phyloP scores from a whole-genome alignment of 2,797 vertebrate genomes.

The Microchirus variegatus region DNA sequence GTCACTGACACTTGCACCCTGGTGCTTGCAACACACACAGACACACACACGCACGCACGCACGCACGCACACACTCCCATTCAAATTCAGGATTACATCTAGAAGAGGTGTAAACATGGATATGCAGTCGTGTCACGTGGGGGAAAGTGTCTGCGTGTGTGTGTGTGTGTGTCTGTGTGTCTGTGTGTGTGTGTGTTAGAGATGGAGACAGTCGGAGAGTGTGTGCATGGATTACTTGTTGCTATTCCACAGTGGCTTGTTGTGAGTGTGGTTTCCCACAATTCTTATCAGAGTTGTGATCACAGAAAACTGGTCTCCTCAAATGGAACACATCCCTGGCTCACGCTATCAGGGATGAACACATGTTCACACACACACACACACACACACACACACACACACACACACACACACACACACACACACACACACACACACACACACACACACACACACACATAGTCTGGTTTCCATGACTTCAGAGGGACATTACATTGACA shows the following conservation, averaged over 20 bases:
- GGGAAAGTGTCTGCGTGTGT: not conserved
- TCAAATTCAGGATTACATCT: conserved; percentile 38
- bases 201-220: not conserved
- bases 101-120: conserved; percentile 25
- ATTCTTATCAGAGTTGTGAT: conserved; percentile 78
- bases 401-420: conserved; percentile 16
- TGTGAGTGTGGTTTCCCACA: conserved; percentile 73
- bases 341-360: conserved; percentile 37
- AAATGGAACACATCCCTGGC: conserved; percentile 72
- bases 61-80: conserved; percentile 12
- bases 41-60: not conserved
- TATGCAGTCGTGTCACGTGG: conserved; percentile 20
- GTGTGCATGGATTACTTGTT: conserved; percentile 45
- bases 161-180: not conserved
- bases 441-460: conserved; percentile 10
- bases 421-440: conserved; percentile 25
- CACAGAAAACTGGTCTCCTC: conserved; percentile 68
- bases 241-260: conserved; percentile 65
- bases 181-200: not conserved
- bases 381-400: conserved; percentile 15
- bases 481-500: no score
- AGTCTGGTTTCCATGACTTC: no score
- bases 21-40: conserved; percentile 13
- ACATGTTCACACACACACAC: conserved; percentile 27
- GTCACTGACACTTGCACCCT: conserved; percentile 30